A percentile compares a stretch with the other conserved stretches of the same genome.
Conservation (phyloP, 2,888 invertebrate genomes). For the Pterobdella sp. region DNA sequence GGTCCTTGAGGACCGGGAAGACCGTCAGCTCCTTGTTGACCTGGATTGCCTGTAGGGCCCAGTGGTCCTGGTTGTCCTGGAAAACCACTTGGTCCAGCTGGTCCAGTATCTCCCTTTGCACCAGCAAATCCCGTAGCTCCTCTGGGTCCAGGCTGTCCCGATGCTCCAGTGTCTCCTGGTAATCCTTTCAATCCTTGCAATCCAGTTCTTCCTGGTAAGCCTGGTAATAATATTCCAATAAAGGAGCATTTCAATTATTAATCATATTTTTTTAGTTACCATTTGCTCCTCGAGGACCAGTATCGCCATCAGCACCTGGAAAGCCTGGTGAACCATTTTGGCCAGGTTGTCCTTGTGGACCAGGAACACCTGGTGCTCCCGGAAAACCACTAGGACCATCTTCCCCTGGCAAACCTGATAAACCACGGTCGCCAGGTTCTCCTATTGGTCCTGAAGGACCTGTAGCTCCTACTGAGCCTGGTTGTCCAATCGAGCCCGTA, state of each 20-base stretch:
- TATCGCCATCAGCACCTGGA: conserved; percentile 46
- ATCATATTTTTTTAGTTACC: too few relatives aligned
- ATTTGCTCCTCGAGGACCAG: conserved; percentile 18
- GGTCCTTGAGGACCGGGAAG: conserved; percentile 11
- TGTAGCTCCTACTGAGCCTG: conserved; percentile 29
- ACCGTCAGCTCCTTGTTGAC: conserved; percentile 14
- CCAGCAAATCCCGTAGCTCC: conserved; percentile 27
- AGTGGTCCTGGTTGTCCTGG: not conserved
- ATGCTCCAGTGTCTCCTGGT: too few relatives aligned
- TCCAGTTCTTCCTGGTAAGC: too few relatives aligned
- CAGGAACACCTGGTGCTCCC: conserved; percentile 28
- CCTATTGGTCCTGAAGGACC: conserved; percentile 32
- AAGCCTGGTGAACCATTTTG: conserved; percentile 45
- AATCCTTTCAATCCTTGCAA: too few relatives aligned
- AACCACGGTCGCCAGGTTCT: conserved; percentile 55
- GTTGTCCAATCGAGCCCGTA: conserved; percentile 29
- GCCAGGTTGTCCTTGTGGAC: conserved; percentile 28
- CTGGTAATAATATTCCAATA: too few relatives aligned
- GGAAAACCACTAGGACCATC: conserved; percentile 21
- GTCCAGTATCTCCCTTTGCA: conserved; percentile 4
- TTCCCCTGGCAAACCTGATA: conserved; percentile 19
- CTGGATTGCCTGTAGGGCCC: conserved; percentile 6
- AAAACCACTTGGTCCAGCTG: conserved; percentile 27
- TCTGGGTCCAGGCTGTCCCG: not conserved
- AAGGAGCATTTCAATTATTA: not conserved